Conservation (phyloP, 2,113 vertebrate species). For the Rynchops niger region DNA sequence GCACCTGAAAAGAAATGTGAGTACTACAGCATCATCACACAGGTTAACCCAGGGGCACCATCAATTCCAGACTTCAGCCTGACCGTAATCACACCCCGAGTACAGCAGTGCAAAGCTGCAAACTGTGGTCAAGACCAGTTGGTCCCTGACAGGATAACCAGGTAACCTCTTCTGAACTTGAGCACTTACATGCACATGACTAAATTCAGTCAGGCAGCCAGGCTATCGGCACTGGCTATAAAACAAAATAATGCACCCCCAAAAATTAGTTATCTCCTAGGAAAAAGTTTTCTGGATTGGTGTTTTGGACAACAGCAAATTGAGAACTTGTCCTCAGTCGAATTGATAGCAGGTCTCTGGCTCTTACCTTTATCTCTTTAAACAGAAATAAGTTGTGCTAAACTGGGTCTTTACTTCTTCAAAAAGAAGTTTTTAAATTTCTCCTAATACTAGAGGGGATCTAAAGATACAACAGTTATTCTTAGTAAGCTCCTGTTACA, state of each 20-base stretch:
- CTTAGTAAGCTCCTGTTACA: not conserved
- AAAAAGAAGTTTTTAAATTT: not conserved
- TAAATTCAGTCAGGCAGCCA: not conserved
- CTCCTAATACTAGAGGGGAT: not conserved
- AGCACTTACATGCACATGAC: not conserved
- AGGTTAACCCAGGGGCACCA: not conserved
- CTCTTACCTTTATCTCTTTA: not conserved
- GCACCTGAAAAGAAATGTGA: not conserved
- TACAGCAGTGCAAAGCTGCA: not conserved
- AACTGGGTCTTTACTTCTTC: not conserved
- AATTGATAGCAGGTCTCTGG: rapidly evolving
- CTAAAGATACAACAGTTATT: not conserved
- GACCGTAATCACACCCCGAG: not conserved
- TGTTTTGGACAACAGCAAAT: not conserved
- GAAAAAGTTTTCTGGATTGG: not conserved
- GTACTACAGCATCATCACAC: not conserved
- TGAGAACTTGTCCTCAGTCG: not conserved
- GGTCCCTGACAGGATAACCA: not conserved
- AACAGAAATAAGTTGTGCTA: not conserved
- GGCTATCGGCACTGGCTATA: not conserved
- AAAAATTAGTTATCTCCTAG: not conserved
- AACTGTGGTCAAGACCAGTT: not conserved
- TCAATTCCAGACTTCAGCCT: not conserved
- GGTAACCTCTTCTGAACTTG: not conserved
- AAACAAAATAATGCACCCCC: not conserved